Percentiles rank a stretch among this genome's conserved stretches.
Conservation (phyloP, 2,797 vertebrate species). For the Aphelocoma californica region DNA sequence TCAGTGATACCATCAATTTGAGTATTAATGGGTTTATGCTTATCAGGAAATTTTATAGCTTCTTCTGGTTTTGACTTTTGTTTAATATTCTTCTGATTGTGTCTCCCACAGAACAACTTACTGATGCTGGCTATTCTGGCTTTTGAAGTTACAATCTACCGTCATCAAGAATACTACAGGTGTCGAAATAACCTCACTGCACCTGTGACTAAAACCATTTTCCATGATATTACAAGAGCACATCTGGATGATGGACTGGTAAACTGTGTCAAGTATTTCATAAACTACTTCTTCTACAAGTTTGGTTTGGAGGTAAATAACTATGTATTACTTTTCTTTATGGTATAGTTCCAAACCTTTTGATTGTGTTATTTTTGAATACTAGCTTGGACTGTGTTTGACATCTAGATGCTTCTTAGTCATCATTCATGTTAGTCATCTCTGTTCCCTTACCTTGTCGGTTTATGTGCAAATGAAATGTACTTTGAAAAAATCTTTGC, state of each 20-base stretch:
- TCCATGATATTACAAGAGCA: conserved; percentile 91
- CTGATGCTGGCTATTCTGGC: conserved; percentile 92
- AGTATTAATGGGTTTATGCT: background rate
- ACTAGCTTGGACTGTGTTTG: background rate
- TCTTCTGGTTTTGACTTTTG: background rate
- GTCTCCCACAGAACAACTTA: conserved; percentile 85
- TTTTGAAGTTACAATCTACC: conserved; percentile 96
- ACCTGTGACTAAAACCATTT: conserved; percentile 92
- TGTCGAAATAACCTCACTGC: conserved; percentile 89
- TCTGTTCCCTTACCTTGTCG: background rate
- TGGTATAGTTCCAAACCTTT: background rate
- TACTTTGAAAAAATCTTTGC: background rate
- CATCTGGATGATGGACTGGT: conserved; percentile 92
- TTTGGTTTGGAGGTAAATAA: conserved; percentile 89
- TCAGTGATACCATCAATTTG: background rate
- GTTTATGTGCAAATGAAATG: background rate
- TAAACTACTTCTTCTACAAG: conserved; percentile 99
- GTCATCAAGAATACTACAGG: conserved; percentile 92
- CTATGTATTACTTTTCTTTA: background rate
- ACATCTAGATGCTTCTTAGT: background rate
- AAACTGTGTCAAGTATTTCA: conserved; percentile 92
- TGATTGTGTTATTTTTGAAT: background rate
- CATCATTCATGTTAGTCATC: background rate
- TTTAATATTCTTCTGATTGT: background rate
- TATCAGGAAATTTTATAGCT: background rate